Evolutionary conservation across 2,113 vertebrate species (phyloP).

Genomic region (Pelodiscus sinensis): DNA sequence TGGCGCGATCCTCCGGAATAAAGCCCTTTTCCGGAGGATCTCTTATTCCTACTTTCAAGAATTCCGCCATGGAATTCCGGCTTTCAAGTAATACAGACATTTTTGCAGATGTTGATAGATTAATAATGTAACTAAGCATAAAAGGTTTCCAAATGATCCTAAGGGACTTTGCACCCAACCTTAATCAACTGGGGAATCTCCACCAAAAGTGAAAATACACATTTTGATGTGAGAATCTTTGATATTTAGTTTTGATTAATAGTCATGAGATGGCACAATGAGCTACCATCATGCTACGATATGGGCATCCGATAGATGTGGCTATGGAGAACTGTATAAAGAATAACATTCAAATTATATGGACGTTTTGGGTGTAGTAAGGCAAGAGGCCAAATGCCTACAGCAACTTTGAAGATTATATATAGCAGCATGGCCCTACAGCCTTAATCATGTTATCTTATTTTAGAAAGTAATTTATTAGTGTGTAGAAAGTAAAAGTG

Average conservation of each 20-base stretch:
- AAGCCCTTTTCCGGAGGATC: too few species aligned
- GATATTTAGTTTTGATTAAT: not conserved
- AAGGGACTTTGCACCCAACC: not conserved
- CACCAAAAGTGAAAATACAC: not conserved
- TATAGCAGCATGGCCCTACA: not conserved
- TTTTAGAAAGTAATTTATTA: not conserved
- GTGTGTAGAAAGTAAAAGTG: not conserved
- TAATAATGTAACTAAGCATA: not conserved
- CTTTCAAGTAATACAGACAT: too few species aligned
- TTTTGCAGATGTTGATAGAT: not conserved
- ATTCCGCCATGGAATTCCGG: too few species aligned
- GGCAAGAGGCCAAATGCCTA: not conserved
- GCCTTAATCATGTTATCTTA: rapidly evolving
- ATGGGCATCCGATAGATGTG: not conserved
- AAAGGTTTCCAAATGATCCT: not conserved
- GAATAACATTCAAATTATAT: rapidly evolving
- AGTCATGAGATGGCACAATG: not conserved
- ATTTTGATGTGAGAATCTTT: not conserved
- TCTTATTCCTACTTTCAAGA: too few species aligned
- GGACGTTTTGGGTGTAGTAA: not conserved
- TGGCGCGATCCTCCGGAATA: too few species aligned
- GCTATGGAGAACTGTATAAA: not conserved
- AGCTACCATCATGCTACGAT: not conserved
- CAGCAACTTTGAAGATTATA: not conserved
- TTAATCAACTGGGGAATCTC: not conserved